Evolutionary conservation across 2,888 invertebrate genomes (phyloP), one percentile per base, ranked within the genome.

Genomic region (Dolichopus griseipennis): DNA sequence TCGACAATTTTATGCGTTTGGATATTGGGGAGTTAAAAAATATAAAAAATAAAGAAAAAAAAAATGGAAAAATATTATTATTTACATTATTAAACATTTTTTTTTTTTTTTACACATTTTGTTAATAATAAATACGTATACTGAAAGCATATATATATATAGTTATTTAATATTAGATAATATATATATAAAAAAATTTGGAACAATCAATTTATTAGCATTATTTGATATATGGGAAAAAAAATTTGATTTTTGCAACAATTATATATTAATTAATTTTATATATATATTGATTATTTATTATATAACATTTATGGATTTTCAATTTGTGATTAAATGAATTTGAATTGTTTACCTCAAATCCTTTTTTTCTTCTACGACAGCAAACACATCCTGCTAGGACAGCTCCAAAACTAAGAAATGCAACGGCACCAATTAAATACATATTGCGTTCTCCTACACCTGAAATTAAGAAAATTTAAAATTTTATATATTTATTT

Each of bases 371-470:
- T 20, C 72, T 66, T 33, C 73, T 69, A n/a, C 71, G 68, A 65
- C 74, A 74, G 34, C 72, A 71, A 8, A 72, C 69, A 66, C 74
- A 73, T 27, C 72, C 74, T 8, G 70, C 70, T 12, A 73, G 10
- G 20, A 71, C 61, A 18, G 70, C 68, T 10, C 70, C 70, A 41
- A 72, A 69, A 27, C 71, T 70, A 1, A 72, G n/a, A 52, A 72
- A 69, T 22, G 69, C 69, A 43, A 73, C 41, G 10, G 73, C 66
- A 64, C 71, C 72, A 18, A 73, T 22, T 27, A 72, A n/a, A 43
- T 72, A 62, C 67, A 68, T 67, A 70, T 73, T 72, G 22, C 61
- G 68, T 68, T 70, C 72, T 61, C 70, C 72, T 70, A 66, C 18
- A 72, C 70, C 20, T 61, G 33, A 66, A 61, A 61, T 15, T 12